A percentile compares a stretch with the other conserved stretches of the same genome.
Evolutionary conservation across 2,888 invertebrate genomes (phyloP).

Genomic region (Thumatha senex): DNA sequence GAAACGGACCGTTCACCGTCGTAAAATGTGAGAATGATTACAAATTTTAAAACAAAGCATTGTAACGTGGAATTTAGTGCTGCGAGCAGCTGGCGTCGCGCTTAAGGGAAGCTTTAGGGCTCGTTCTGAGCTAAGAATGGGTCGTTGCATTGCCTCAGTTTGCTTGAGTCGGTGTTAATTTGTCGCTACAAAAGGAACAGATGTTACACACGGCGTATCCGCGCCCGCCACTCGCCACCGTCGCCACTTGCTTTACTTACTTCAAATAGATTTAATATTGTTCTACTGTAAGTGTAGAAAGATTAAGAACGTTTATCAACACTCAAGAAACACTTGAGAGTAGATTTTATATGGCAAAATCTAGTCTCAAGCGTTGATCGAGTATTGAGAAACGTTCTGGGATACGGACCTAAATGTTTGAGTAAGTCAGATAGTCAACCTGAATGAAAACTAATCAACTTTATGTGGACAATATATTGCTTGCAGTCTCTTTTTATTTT

Average conservation of each 20-base stretch:
- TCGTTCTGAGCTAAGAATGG: slow-evolving; percentile 66
- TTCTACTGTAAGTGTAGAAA: not conserved
- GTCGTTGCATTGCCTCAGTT: slow-evolving; percentile 69
- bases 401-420: no score
- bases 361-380: no score
- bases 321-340: no score
- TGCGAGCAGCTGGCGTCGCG: slow-evolving; percentile 70
- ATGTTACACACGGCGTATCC: slow-evolving; percentile 57
- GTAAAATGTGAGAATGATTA: slow-evolving; percentile 83
- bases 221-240: slow-evolving; percentile 12
- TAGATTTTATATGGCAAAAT: no score
- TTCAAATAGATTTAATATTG: slow-evolving; percentile 2
- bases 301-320: no score
- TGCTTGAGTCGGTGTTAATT: slow-evolving; percentile 74
- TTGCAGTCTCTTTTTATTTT: no score
- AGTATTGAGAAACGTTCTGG: no score
- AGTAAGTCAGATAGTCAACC: no score
- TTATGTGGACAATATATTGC: no score
- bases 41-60: slow-evolving; percentile 82
- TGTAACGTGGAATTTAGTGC: slow-evolving; percentile 79
- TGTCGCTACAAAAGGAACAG: slow-evolving; percentile 75
- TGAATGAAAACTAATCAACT: no score
- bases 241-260: slow-evolving; percentile 9
- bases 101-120: slow-evolving; percentile 76
- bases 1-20: slow-evolving; percentile 79